Evolutionary conservation across 2,888 invertebrate species (phyloP).

Genomic region (Tetragonula carbonaria): DNA sequence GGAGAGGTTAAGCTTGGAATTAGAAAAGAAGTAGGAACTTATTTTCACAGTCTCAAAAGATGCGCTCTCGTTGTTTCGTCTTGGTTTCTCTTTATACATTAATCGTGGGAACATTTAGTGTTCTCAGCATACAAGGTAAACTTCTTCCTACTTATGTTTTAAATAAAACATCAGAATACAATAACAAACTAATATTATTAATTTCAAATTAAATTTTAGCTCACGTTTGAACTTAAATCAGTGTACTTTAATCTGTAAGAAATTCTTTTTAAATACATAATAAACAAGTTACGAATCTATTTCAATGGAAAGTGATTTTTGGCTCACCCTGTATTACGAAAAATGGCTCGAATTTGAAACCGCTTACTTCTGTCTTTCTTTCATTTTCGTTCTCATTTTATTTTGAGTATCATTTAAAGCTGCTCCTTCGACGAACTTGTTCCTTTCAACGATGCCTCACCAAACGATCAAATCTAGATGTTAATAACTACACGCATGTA

Average conservation of each 20-base stretch:
- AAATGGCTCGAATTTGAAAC: neutral
- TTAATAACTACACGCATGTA: constrained; percentile 75
- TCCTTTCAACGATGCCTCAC: neutral
- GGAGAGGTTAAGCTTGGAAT: neutral
- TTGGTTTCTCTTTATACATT: neutral
- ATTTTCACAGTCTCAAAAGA: neutral
- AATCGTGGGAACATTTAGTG: neutral
- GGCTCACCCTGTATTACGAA: no score
- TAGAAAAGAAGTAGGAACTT: neutral
- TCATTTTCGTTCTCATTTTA: neutral
- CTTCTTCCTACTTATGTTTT: no score
- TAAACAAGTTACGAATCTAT: no score
- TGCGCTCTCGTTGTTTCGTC: neutral
- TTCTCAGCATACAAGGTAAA: no score
- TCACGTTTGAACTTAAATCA: no score
- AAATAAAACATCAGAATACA: no score
- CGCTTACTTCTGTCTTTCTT: neutral
- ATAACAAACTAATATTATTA: no score
- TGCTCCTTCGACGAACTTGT: neutral
- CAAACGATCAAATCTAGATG: constrained; percentile 62
- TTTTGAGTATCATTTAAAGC: neutral
- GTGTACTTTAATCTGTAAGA: no score
- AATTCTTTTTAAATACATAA: no score
- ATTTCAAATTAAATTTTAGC: no score
- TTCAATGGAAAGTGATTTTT: no score